Evolutionary conservation across 2,888 invertebrate species (phyloP), one percentile per base, ranked within the genome.

Genomic region (Luperina nickerlii): DNA sequence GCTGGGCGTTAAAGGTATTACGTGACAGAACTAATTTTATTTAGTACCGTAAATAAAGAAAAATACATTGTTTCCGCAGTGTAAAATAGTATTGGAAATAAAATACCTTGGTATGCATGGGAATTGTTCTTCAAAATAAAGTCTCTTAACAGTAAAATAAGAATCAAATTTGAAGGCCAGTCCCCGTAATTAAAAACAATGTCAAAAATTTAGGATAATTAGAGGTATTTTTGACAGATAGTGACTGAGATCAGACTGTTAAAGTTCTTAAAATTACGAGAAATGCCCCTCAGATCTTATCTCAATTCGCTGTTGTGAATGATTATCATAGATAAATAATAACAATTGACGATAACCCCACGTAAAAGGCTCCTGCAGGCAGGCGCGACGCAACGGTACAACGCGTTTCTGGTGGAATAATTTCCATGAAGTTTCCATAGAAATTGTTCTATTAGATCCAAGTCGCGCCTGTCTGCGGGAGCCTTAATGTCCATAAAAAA

Each of bases 1-100:
- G 60, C 45, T 9, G 71, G n/a, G 18, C 62, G 71, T 77, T 80
- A 83, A 83, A 65, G 15, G 74, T 70, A 74, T 85, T 85, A 74
- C 27, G 63, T 66, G 73, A 70, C 81, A 76, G 65, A 85, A 79
- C 60, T 69, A 38, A 74, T 45, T 73, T 73, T 54, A 82, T 82
- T 79, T 84, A 82, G 38, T 73, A 68, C 69, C 32, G 60, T 32
- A 65, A 42, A n/a, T 62, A 83, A 78, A 73, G 42, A 65, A 78
- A 78, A 65, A 79, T 15, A 74, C 24, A 45, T 73, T 69, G 65
- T 15, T 45, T 27, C 45, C 45, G 18, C 18, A 24, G 42, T 67
- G 62, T 11, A 27, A 54, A 38, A 38, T 67, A n/a, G 48, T 54
- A 7, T 7, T 11, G 2, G 15, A 60, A 45, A 42, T 27, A 13